Evolutionary conservation across 2,888 invertebrate genomes (phyloP), one percentile per base, ranked within the genome.

Genomic region (Nysson spinosus): DNA sequence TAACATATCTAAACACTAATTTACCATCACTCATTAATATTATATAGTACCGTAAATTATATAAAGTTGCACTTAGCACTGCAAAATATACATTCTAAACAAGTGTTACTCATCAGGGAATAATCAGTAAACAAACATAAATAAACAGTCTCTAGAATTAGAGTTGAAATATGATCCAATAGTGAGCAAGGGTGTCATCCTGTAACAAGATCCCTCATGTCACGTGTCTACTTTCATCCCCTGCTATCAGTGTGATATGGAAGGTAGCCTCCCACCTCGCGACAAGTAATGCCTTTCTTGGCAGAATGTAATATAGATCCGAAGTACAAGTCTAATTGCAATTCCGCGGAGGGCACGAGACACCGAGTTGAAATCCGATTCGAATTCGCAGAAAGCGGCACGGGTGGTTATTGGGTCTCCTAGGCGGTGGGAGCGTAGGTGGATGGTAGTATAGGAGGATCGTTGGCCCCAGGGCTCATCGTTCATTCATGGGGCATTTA

Each of bases 401-500:
- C 14, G 30, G 28, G 51, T 9, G 46, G 51, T 20, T 35, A 50
- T 34, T 46, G 43, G 14, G 28, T 32, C n/a, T 17, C 26, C 37
- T 65, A 61, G 46, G 55, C 39, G 58, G 19, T 37, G 47, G 61
- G 65, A 55, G 47, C 17, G 62, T 44, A 61, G 34, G 32, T 22
- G 54, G 43, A 11, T n/a, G 40, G 32, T 34, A 63, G 50, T 35
- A 44, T 46, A 46, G 62, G 34, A 61, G 58, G 62, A 61, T 61
- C 61, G 70, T 69, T 64, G 67, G 70, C 83, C 79, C 79, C 79
- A 55, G 67, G 80, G 77, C 85, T 86, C 86, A 85, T 86, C 86
- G 85, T 84, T 86, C 86, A 86, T 86, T 86, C 86, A 86, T 85
- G 85, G 86, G 80, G 85, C 85, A 86, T 86, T 86, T 86, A 83